Percentiles rank a stretch among this genome's conserved stretches.
These are phyloP conservation scores for Penaeus monodon DNA, from an alignment of 2,888 invertebrate genomes.

Conservation along the genomic window DNA sequence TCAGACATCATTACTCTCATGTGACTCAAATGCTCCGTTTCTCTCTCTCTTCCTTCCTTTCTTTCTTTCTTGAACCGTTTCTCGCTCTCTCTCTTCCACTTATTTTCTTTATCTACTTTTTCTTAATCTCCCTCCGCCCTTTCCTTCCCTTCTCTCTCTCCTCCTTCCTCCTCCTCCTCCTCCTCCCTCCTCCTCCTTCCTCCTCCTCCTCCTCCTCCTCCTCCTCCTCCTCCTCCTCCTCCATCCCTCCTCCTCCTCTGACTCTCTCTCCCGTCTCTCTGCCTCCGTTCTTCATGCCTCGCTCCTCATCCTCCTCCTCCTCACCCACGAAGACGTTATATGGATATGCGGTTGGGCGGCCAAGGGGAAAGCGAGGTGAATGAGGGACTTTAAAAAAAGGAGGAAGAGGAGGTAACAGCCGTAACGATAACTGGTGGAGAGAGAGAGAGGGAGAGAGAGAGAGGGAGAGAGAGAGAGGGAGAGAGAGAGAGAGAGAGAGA, in stretches of 20 bases:
- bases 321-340: slow-evolving; percentile 30
- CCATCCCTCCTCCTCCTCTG: not conserved
- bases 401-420: slow-evolving; percentile 6
- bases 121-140: too few species aligned
- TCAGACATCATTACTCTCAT: too few species aligned
- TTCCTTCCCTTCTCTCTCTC: too few species aligned
- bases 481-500: too few species aligned
- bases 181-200: too few species aligned
- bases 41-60: too few species aligned
- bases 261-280: not conserved
- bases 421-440: not conserved
- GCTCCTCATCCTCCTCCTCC: slow-evolving; percentile 1
- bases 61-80: too few species aligned
- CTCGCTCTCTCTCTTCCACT: too few species aligned
- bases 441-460: not conserved
- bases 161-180: too few species aligned
- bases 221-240: not conserved
- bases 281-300: slow-evolving; percentile 25
- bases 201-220: not conserved
- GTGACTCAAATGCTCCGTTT: too few species aligned
- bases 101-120: too few species aligned
- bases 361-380: slow-evolving; percentile 8
- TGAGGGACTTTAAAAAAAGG: slow-evolving; percentile 11
- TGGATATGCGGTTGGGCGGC: slow-evolving; percentile 43
- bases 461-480: too few species aligned